These are phyloP conservation scores for Scomber scombrus DNA, from an alignment of 2,113 vertebrate genomes.

Conservation along the genomic window DNA sequence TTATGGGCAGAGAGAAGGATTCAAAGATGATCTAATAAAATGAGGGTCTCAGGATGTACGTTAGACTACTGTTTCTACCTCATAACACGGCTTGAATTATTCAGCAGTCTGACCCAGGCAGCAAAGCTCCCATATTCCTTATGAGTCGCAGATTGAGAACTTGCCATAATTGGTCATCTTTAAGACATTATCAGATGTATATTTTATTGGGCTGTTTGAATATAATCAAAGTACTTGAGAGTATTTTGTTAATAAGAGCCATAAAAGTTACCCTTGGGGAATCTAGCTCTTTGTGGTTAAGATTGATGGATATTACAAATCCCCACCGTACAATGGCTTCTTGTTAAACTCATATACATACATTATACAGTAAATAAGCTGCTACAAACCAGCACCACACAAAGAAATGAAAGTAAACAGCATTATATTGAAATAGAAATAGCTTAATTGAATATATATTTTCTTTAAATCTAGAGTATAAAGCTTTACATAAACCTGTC, in stretches of 20 bases:
- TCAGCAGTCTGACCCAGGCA: constrained; percentile 52
- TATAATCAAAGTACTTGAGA: constrained; percentile 49
- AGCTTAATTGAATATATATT: neutral
- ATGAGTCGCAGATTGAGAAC: constrained; percentile 22
- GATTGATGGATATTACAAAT: constrained; percentile 41
- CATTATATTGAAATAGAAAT: neutral
- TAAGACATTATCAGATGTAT: constrained; percentile 43
- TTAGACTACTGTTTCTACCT: constrained; percentile 55
- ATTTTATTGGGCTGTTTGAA: constrained; percentile 53
- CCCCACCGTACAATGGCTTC: constrained; percentile 5
- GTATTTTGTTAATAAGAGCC: constrained; percentile 49
- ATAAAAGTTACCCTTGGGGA: constrained; percentile 40
- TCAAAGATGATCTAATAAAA: constrained; percentile 67
- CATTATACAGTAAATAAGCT: constrained; percentile 33
- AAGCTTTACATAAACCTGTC: neutral
- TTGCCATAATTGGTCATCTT: constrained; percentile 39
- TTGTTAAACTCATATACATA: constrained; percentile 19
- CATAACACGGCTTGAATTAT: constrained; percentile 69
- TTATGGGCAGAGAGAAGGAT: constrained; percentile 52
- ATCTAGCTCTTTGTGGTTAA: constrained; percentile 27
- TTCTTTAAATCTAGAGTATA: neutral
- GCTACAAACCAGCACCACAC: neutral
- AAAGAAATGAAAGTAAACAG: neutral
- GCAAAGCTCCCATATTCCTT: constrained; percentile 24
- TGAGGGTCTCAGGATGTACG: constrained; percentile 50